Evolutionary conservation across 2,113 vertebrate genomes (phyloP).

Genomic region (Pterocles orientalis): DNA sequence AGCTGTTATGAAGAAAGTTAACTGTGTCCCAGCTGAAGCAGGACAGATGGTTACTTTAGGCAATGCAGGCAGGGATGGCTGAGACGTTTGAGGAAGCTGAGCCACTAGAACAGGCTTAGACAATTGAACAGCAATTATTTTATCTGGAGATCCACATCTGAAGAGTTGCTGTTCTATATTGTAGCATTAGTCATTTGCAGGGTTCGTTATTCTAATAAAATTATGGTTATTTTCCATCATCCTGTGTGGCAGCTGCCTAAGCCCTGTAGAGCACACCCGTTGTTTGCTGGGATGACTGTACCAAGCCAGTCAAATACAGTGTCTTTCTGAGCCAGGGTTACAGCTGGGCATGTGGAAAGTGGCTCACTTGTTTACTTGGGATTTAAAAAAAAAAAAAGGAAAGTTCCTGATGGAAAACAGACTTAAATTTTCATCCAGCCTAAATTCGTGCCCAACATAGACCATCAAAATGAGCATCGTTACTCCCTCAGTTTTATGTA

Average conservation of each 20-base stretch:
- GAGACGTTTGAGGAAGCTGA: neutral
- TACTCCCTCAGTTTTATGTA: neutral
- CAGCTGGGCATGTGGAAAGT: neutral
- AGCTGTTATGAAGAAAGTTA: too few species aligned
- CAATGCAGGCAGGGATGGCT: neutral
- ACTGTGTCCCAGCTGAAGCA: too few species aligned
- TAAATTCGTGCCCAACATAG: neutral
- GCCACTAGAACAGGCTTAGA: neutral
- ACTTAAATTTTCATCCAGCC: neutral
- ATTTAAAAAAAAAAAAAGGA: neutral
- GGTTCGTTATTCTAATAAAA: neutral
- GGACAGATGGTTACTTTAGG: neutral
- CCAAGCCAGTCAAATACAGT: neutral
- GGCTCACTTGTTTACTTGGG: neutral
- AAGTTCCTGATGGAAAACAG: neutral
- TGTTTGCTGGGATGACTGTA: neutral
- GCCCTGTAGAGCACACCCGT: neutral
- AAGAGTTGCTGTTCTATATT: neutral
- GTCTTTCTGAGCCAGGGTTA: neutral
- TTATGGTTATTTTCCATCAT: neutral
- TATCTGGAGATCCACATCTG: neutral
- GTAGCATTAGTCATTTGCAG: neutral
- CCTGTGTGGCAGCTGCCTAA: neutral
- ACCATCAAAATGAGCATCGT: neutral
- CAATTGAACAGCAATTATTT: neutral